Conservation (phyloP, 2,888 invertebrate genomes). For the Pinctada fucata region DNA sequence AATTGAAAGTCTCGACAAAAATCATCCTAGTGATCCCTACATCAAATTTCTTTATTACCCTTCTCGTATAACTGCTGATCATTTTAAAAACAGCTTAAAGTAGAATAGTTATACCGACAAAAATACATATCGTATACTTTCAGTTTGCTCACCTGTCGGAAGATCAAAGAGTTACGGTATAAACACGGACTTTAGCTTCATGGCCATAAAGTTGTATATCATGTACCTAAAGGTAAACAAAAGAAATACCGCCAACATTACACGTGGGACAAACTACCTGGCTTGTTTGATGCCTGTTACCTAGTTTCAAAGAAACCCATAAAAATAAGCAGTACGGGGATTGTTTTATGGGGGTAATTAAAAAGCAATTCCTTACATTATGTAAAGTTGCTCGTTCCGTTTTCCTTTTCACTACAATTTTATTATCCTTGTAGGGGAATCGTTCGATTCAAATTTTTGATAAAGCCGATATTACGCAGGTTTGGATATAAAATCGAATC, state of each 20-base stretch:
- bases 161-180: not conserved
- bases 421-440: too few species aligned
- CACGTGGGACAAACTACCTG: not conserved
- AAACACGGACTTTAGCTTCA: not conserved
- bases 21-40: too few species aligned
- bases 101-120: too few species aligned
- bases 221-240: not conserved
- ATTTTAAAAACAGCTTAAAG: too few species aligned
- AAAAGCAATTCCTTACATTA: not conserved
- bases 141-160: not conserved
- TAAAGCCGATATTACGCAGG: too few species aligned
- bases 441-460: too few species aligned
- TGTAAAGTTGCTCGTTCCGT: not conserved
- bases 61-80: too few species aligned
- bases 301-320: not conserved
- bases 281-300: not conserved
- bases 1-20: too few species aligned
- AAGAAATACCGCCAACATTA: not conserved
- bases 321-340: not conserved
- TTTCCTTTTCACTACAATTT: not conserved
- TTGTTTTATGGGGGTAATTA: not conserved
- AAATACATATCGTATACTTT: too few species aligned
- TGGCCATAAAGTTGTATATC: not conserved
- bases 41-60: too few species aligned
- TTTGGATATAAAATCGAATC: too few species aligned